A percentile compares a stretch with the other conserved stretches of the same genome.
Evolutionary conservation across 2,888 invertebrate species (phyloP).

Genomic region (Cecidostiba fungosa): DNA sequence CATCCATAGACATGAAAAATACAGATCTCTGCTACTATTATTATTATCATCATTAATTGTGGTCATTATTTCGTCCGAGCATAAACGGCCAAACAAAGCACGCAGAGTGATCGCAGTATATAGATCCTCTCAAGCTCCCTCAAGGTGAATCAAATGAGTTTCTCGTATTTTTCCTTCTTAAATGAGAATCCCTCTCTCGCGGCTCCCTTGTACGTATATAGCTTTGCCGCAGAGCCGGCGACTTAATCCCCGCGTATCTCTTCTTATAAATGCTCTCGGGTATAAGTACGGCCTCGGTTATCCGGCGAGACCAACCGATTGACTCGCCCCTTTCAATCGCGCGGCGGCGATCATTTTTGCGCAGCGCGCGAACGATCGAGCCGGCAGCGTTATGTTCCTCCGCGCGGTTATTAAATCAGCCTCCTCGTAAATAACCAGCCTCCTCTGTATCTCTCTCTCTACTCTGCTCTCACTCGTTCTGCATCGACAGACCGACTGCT

Average conservation of each 20-base stretch:
- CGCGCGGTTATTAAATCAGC: slow-evolving; percentile 72
- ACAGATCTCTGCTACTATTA: no score
- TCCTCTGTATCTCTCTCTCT: slow-evolving; percentile 50
- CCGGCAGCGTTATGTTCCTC: slow-evolving; percentile 65
- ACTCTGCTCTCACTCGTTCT: slow-evolving; percentile 53
- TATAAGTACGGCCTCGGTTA: neutral
- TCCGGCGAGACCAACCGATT: slow-evolving; percentile 52
- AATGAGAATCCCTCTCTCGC: slow-evolving; percentile 39
- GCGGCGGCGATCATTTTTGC: slow-evolving; percentile 57
- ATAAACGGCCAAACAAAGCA: neutral
- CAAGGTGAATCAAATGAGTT: slow-evolving; percentile 13
- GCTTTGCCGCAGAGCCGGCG: slow-evolving; percentile 1
- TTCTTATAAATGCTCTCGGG: slow-evolving; percentile 46
- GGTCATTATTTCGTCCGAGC: neutral
- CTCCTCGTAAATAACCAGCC: slow-evolving; percentile 70
- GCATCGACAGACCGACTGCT: slow-evolving; percentile 41
- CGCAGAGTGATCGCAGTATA: neutral
- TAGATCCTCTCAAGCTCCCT: neutral
- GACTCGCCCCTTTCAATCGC: slow-evolving; percentile 64
- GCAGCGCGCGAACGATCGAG: slow-evolving; percentile 62
- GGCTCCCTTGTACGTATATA: neutral
- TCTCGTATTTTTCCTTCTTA: slow-evolving; percentile 45
- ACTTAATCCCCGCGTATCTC: slow-evolving; percentile 58
- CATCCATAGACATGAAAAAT: no score
- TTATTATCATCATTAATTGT: no score